Percentiles rank a stretch among this genome's conserved stretches.
These are phyloP conservation scores for Pollenia griseotomentosa DNA, from an alignment of 2,888 invertebrate genomes.

Conservation along the genomic window DNA sequence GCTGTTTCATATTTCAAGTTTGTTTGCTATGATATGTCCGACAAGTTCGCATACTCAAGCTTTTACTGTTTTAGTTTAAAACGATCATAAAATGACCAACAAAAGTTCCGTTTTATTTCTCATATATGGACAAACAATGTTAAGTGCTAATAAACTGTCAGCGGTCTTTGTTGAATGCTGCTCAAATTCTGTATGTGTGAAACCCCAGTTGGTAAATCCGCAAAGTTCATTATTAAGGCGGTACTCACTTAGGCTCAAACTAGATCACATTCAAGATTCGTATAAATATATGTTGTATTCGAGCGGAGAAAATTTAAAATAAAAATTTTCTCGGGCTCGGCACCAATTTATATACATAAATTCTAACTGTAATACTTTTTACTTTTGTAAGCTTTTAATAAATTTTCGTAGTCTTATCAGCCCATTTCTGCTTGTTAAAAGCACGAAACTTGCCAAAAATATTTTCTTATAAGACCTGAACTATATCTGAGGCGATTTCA, in stretches of 20 bases:
- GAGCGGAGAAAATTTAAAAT: no score
- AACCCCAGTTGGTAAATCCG: conserved; percentile 37
- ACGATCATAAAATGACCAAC: conserved; percentile 41
- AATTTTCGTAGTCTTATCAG: no score
- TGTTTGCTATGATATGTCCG: conserved; percentile 11
- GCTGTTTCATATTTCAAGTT: conserved; percentile 28
- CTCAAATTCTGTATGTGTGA: conserved; percentile 32
- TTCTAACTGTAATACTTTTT: no score
- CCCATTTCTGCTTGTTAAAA: no score
- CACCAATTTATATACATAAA: no score
- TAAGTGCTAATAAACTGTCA: conserved; percentile 48
- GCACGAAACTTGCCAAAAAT: no score
- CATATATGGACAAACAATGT: conserved; percentile 41
- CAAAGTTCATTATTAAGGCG: conserved; percentile 37
- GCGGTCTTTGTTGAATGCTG: conserved; percentile 43
- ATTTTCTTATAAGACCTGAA: no score
- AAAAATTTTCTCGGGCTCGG: no score
- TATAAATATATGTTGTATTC: no score
- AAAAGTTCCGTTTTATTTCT: conserved; percentile 60
- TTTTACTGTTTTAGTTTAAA: conserved; percentile 42
- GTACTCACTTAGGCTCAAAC: neutral
- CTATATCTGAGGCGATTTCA: no score
- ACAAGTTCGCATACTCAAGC: conserved; percentile 11
- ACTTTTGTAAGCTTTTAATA: no score
- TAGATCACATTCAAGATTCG: no score